Conservation (phyloP, 2,113 vertebrate species). For the Anarhynchus alexandrinus region DNA sequence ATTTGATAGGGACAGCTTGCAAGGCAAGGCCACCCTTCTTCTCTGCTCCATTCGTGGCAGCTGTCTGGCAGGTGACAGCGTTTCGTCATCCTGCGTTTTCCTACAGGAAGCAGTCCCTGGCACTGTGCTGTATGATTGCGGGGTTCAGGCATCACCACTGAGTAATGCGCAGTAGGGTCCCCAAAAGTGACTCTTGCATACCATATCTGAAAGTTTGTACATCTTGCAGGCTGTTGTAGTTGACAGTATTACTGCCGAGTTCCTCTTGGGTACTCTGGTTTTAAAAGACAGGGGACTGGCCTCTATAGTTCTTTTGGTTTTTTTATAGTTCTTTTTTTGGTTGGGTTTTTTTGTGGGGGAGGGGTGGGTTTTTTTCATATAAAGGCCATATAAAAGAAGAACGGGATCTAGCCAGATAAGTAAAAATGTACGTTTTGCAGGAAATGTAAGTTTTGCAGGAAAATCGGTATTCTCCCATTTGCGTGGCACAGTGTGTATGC, state of each 20-base stretch:
- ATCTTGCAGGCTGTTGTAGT: background rate
- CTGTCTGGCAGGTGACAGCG: background rate
- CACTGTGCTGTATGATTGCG: rapidly evolving
- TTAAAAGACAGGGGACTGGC: background rate
- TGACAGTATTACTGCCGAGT: background rate
- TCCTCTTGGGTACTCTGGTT: background rate
- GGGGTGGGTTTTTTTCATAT: background rate
- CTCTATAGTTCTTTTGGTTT: background rate
- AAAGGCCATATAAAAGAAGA: background rate
- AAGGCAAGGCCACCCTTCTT: background rate
- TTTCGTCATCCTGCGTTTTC: background rate
- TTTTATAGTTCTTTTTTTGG: background rate
- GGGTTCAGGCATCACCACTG: background rate
- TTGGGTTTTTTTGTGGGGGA: background rate
- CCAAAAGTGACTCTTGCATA: background rate
- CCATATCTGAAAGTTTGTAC: rapidly evolving
- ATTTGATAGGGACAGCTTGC: background rate
- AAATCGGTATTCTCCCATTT: background rate
- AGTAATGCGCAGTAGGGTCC: background rate
- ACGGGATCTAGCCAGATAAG: background rate
- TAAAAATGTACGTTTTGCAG: background rate
- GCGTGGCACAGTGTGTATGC: background rate
- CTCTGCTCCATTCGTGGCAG: background rate
- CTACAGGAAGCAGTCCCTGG: background rate
- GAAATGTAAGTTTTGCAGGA: background rate